A percentile compares a stretch with the other conserved stretches of the same genome.
Evolutionary conservation across 2,888 invertebrate genomes (phyloP).

Genomic region (Chrysopilus asiliformis): DNA sequence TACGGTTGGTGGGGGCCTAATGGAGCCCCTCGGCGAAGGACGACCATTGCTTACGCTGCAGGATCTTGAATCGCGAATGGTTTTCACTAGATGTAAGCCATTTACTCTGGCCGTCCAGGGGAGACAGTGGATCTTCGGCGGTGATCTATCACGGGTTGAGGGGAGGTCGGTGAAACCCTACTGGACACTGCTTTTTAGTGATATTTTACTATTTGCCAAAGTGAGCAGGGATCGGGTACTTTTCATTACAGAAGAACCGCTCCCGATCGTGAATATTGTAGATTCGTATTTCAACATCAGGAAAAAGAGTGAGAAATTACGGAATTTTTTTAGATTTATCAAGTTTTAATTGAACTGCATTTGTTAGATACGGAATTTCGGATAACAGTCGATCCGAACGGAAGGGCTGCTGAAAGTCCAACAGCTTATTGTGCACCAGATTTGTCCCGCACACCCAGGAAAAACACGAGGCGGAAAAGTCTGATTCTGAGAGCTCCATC

Average conservation of each 20-base stretch:
- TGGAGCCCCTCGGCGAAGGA: slow-evolving; percentile 76
- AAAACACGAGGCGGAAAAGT: slow-evolving; percentile 50
- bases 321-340: neutral
- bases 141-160: slow-evolving; percentile 70
- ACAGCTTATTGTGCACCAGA: slow-evolving; percentile 61
- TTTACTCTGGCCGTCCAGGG: slow-evolving; percentile 72
- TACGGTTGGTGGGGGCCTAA: slow-evolving; percentile 68
- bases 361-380: slow-evolving; percentile 70
- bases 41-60: slow-evolving; percentile 67
- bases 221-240: slow-evolving; percentile 75
- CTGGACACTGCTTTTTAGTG: slow-evolving; percentile 75
- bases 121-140: slow-evolving; percentile 81
- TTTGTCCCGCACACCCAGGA: slow-evolving; percentile 46
- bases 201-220: slow-evolving; percentile 72
- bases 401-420: slow-evolving; percentile 52
- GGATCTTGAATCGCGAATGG: slow-evolving; percentile 74
- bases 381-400: slow-evolving; percentile 54
- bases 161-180: slow-evolving; percentile 68
- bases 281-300: slow-evolving; percentile 76
- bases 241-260: slow-evolving; percentile 77
- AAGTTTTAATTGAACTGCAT: neutral
- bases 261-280: slow-evolving; percentile 61
- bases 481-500: slow-evolving; percentile 68
- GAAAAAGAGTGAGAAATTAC: slow-evolving; percentile 63
- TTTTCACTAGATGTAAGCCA: slow-evolving; percentile 84